Conservation (phyloP, 2,113 vertebrate genomes). For the Equus quagga region DNA sequence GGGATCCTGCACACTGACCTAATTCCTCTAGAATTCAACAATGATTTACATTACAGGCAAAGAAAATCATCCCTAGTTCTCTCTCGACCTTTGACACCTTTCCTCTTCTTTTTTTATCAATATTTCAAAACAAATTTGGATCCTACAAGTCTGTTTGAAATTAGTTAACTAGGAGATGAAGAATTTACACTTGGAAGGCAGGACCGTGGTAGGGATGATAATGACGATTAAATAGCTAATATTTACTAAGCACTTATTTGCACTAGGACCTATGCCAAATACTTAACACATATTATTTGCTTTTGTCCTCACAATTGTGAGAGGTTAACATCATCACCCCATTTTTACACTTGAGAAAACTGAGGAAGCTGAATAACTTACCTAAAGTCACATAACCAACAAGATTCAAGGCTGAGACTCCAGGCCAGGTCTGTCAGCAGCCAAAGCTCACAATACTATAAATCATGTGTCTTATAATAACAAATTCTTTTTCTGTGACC, state of each 20-base stretch:
- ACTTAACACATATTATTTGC: background rate
- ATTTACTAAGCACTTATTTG: background rate
- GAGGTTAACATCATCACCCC: background rate
- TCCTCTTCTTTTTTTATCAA: background rate
- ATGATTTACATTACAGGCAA: background rate
- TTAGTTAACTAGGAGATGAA: background rate
- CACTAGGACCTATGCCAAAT: background rate
- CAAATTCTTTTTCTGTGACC: background rate
- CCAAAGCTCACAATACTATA: background rate
- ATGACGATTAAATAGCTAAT: background rate
- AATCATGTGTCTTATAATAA: background rate
- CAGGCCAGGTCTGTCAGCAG: background rate
- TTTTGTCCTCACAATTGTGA: background rate
- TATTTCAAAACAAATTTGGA: background rate
- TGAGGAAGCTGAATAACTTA: background rate
- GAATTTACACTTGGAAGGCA: background rate
- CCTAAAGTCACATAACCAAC: background rate
- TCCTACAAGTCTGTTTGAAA: background rate
- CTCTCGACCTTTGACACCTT: background rate
- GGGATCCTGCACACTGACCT: background rate
- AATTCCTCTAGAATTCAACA: background rate
- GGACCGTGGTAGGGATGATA: background rate
- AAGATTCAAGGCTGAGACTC: background rate
- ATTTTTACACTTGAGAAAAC: background rate
- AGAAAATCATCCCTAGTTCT: background rate